These are phyloP conservation scores for Sphaerophoria rueppellii DNA, from an alignment of 2,888 invertebrate species.

Conservation along the genomic window DNA sequence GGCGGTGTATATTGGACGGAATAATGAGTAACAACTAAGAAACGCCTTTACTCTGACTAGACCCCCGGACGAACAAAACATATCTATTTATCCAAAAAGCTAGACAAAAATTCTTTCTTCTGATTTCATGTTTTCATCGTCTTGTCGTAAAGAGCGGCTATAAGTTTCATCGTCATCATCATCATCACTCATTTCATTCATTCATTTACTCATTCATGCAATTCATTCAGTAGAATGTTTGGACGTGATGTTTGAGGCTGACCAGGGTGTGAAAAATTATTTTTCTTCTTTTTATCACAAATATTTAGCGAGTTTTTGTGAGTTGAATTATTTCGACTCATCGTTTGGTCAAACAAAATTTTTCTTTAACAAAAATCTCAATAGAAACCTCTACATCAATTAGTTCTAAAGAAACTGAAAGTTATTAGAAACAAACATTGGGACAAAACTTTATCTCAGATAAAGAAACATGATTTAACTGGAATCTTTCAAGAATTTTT, in stretches of 20 bases:
- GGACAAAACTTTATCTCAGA: too few species aligned
- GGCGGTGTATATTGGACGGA: background rate
- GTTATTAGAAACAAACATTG: too few species aligned
- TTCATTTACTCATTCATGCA: slow-evolving; percentile 65
- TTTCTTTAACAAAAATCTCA: too few species aligned
- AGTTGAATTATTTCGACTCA: too few species aligned
- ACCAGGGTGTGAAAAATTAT: background rate
- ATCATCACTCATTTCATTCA: slow-evolving; percentile 66
- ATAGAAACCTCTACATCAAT: too few species aligned
- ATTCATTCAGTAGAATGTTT: slow-evolving; percentile 56
- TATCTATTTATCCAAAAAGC: background rate
- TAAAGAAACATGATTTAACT: too few species aligned
- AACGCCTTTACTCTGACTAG: slow-evolving; percentile 35
- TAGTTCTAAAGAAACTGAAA: too few species aligned
- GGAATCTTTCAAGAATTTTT: too few species aligned
- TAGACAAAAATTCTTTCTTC: background rate
- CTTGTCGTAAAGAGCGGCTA: slow-evolving; percentile 53
- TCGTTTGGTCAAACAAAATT: too few species aligned
- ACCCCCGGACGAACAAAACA: slow-evolving; percentile 8
- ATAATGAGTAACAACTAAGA: background rate
- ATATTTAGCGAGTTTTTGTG: too few species aligned
- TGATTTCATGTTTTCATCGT: slow-evolving; percentile 50
- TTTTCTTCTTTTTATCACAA: too few species aligned
- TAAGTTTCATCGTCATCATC: slow-evolving; percentile 59
- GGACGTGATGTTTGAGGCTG: background rate